Evolutionary conservation across 2,113 vertebrate species (phyloP).

Genomic region (Labrus mixtus): DNA sequence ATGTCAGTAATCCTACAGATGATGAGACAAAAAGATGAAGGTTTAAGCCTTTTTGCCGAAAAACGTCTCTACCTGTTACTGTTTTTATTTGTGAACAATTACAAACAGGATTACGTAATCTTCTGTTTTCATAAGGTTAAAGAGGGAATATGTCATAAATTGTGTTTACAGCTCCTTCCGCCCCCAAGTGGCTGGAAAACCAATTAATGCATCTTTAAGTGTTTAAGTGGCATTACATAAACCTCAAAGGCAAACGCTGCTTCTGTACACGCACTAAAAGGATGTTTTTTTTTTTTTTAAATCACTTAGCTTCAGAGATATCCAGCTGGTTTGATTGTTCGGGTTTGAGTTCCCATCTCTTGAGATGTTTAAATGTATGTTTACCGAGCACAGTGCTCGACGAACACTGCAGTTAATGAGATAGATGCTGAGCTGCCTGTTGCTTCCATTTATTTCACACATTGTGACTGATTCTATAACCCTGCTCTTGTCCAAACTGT

Average conservation of each 20-base stretch:
- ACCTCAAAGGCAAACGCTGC: not conserved
- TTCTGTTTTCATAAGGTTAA: not conserved
- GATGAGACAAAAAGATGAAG: not conserved
- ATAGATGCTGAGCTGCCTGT: not conserved
- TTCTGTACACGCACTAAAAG: not conserved
- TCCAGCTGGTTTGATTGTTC: not conserved
- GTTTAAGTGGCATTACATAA: not conserved
- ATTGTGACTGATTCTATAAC: not conserved
- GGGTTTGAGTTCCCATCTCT: not conserved
- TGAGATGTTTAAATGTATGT: conserved; percentile 1
- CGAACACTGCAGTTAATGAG: not conserved
- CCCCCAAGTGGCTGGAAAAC: not conserved
- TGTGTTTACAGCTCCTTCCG: not conserved
- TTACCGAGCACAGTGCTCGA: not conserved
- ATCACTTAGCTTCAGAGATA: not conserved
- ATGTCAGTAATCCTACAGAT: not conserved
- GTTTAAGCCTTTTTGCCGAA: not conserved
- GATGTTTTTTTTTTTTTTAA: not conserved
- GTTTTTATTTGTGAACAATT: not conserved
- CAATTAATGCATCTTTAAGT: conserved; percentile 4
- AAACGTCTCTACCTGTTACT: not conserved
- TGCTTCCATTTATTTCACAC: not conserved
- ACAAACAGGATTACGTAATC: not conserved
- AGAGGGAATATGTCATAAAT: conserved; percentile 4
- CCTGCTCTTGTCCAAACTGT: not conserved